Evolutionary conservation across 2,797 vertebrate species (phyloP), one percentile per base, ranked within the genome.

Genomic region (Eremophila alpestris): DNA sequence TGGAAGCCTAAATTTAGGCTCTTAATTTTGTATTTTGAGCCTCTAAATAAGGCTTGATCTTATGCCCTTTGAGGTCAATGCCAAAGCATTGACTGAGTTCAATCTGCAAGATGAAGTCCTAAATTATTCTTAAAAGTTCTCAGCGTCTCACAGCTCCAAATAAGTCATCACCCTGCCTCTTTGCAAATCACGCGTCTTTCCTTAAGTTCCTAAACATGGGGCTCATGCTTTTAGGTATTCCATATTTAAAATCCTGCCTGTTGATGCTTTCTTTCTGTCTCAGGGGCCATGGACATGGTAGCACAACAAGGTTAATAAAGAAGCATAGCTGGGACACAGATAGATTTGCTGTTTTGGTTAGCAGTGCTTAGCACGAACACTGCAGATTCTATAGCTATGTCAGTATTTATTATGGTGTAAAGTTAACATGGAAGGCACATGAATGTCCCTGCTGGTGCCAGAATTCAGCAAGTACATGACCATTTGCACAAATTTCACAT

Each of bases 51-150:
- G 63, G 73, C 69, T 93, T 89, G 79, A 91, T 96, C 80, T 78
- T 77, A 32, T 43, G 67, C 70, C 80, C 80, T 93, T 93, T 95
- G 89, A 95, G 96, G 90, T 90, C 63, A 84, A 48, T 77, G 93
- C 87, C 87, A 96, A 94, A 68, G 23, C 68, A 90, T 70, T 65
- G 41, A 83, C 49, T 70, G 74, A 94, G 87, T 87, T 88, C 83
- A 88, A 16, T 82, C 63, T 84, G 56, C 43, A 64, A 85, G 89
- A 86, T 36, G 70, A 92, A 93, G 73, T 93, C 83, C 87, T 82
- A 90, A 93, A 70, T 92, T 90, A 67, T 91, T 94, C 91, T 89
- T 79, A 43, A 77, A 95, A 96, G 87, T 94, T 79, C 85, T 86
- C 74, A 43, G 55, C 0, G 0, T 54, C 80, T 78, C 64, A 58